These are phyloP conservation scores for Lepidurus couesii DNA, from an alignment of 1,140 invertebrate genomes.

Conservation along the genomic window DNA sequence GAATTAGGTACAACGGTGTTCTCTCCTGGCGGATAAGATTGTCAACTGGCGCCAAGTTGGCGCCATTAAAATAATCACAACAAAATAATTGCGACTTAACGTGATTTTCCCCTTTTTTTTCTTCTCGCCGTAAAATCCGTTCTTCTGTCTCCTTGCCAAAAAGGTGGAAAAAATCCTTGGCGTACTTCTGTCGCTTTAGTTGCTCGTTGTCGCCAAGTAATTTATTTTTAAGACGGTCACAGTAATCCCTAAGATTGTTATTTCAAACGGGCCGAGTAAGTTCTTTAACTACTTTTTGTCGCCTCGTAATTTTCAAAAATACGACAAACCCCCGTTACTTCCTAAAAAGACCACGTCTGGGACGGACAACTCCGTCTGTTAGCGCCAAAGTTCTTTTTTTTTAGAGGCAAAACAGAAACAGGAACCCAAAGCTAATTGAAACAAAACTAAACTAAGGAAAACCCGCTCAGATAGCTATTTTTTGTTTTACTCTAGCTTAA, in stretches of 20 bases:
- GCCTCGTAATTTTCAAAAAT: background rate
- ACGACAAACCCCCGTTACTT: background rate
- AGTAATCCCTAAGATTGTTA: conserved; percentile 12
- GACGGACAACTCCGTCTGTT: no score
- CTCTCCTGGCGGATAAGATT: background rate
- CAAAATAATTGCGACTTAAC: background rate
- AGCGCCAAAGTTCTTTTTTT: no score
- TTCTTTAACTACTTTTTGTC: background rate
- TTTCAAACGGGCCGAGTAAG: background rate
- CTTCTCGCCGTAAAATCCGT: background rate
- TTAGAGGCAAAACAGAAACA: background rate
- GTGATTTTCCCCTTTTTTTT: background rate
- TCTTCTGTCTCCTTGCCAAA: background rate
- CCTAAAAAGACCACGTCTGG: background rate
- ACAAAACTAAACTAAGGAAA: background rate
- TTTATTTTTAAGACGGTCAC: background rate
- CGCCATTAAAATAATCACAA: background rate
- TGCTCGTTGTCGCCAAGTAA: background rate
- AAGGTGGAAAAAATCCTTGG: conserved; percentile 3
- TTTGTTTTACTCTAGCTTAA: background rate
- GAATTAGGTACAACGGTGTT: background rate
- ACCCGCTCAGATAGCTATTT: background rate
- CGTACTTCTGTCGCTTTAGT: background rate
- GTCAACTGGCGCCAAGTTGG: background rate
- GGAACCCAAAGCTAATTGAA: background rate